These are phyloP conservation scores for Leuciscus idus DNA, from an alignment of 2,113 vertebrate genomes.

Conservation along the genomic window DNA sequence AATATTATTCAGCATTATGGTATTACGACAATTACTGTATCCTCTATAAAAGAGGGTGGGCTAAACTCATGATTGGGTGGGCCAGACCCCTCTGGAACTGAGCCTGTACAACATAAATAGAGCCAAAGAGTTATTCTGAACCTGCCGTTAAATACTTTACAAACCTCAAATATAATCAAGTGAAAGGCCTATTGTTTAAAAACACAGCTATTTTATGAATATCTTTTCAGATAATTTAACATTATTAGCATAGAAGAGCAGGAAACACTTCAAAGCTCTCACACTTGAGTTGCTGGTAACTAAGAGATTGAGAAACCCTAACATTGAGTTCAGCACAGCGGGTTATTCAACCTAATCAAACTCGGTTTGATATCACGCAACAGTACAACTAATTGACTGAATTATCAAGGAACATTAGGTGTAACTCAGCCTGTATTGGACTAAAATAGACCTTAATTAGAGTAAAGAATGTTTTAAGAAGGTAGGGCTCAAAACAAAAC, in stretches of 20 bases:
- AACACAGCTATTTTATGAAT: background rate
- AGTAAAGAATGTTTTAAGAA: conserved; percentile 12
- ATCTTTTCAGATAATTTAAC: conserved; percentile 37
- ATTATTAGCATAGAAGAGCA: conserved; percentile 20
- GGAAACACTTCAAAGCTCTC: background rate
- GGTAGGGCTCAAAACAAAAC: background rate
- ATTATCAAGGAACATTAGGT: conserved; percentile 41
- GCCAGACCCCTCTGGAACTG: background rate
- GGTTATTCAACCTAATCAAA: conserved; percentile 32
- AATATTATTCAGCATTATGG: background rate
- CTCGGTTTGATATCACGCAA: conserved; percentile 20
- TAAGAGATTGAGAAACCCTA: conserved; percentile 12
- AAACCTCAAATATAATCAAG: background rate
- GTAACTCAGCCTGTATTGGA: background rate
- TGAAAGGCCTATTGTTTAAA: conserved; percentile 28
- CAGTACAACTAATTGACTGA: conserved; percentile 31
- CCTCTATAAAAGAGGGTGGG: background rate
- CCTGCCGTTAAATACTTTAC: background rate
- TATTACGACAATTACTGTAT: background rate
- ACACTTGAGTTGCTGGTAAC: conserved; percentile 6
- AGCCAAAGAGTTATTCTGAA: background rate
- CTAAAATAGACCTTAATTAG: conserved; percentile 23
- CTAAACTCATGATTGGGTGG: no score
- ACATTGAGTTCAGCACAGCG: background rate
- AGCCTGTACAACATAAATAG: background rate